Percentiles rank a stretch among this genome's conserved stretches.
These are phyloP conservation scores for Nowickia ferox DNA, from an alignment of 2,888 invertebrate species.

Conservation along the genomic window DNA sequence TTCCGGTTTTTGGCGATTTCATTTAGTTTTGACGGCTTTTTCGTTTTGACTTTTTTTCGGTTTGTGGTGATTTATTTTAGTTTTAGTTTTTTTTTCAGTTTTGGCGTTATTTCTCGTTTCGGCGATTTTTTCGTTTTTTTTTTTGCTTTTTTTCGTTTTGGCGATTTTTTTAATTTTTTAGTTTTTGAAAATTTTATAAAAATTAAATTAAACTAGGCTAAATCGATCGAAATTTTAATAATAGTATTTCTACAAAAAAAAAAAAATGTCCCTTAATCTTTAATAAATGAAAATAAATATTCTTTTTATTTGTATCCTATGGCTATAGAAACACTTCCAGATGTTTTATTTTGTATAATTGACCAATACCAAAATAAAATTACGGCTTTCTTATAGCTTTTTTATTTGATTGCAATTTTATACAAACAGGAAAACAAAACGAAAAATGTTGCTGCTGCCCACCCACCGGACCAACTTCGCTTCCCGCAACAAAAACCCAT, in stretches of 20 bases:
- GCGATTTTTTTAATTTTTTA: too few relatives aligned
- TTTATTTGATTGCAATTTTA: conserved; percentile 52
- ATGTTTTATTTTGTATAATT: conserved; percentile 22
- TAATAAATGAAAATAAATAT: conserved; percentile 12
- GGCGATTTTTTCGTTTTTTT: too few relatives aligned
- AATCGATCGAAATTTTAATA: conserved; percentile 52
- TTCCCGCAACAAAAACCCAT: not conserved
- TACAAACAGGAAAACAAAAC: conserved; percentile 38
- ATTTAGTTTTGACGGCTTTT: too few relatives aligned
- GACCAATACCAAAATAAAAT: conserved; percentile 47
- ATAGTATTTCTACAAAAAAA: conserved; percentile 12
- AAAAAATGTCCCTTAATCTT: not conserved
- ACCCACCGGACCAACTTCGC: not conserved
- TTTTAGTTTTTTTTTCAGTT: too few relatives aligned
- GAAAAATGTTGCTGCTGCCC: not conserved
- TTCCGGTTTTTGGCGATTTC: too few relatives aligned
- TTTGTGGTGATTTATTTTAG: too few relatives aligned
- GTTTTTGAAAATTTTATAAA: too few relatives aligned
- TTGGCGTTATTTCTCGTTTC: too few relatives aligned
- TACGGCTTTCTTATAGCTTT: conserved; percentile 18
- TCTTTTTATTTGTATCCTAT: not conserved
- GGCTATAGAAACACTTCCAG: not conserved
- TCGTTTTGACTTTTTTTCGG: too few relatives aligned
- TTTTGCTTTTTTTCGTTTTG: too few relatives aligned
- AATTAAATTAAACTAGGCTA: too few relatives aligned